These are phyloP conservation scores for Toxotes lorentzi DNA, from an alignment of 2,797 vertebrate genomes.

Conservation along the genomic window DNA sequence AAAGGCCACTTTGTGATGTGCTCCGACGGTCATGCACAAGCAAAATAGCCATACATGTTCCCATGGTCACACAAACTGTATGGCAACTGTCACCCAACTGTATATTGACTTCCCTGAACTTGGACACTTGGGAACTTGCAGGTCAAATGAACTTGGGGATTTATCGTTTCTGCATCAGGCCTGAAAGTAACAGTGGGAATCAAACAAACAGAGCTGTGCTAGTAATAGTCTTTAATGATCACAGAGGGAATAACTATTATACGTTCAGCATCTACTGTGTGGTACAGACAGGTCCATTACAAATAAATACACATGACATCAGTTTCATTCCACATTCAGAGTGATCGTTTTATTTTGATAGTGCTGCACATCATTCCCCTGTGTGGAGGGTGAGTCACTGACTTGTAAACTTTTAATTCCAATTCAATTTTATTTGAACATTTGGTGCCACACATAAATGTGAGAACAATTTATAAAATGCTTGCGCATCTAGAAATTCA, in stretches of 20 bases:
- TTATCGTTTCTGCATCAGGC: not conserved
- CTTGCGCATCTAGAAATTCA: conserved; percentile 12
- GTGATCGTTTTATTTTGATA: conserved; percentile 41
- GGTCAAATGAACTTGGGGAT: not conserved
- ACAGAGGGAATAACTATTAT: not conserved
- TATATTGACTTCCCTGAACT: not conserved
- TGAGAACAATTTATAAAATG: not conserved
- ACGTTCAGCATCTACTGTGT: not conserved
- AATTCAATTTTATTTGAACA: conserved; percentile 20
- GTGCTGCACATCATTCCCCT: conserved; percentile 19
- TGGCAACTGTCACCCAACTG: not conserved
- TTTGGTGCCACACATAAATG: conserved; percentile 21
- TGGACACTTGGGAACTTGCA: not conserved
- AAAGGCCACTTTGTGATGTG: not conserved
- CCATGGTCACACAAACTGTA: not conserved
- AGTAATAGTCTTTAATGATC: not conserved
- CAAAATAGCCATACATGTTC: not conserved
- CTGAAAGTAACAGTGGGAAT: not conserved
- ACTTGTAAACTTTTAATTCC: not conserved
- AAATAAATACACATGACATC: not conserved
- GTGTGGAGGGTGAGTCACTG: conserved; percentile 22
- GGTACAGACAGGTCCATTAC: not conserved
- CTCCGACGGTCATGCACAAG: not conserved
- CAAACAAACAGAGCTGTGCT: not conserved
- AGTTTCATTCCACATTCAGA: conserved; percentile 16